phyloP scores from a whole-genome alignment of 2,888 invertebrate genomes.

The Drosophila birchii region DNA sequence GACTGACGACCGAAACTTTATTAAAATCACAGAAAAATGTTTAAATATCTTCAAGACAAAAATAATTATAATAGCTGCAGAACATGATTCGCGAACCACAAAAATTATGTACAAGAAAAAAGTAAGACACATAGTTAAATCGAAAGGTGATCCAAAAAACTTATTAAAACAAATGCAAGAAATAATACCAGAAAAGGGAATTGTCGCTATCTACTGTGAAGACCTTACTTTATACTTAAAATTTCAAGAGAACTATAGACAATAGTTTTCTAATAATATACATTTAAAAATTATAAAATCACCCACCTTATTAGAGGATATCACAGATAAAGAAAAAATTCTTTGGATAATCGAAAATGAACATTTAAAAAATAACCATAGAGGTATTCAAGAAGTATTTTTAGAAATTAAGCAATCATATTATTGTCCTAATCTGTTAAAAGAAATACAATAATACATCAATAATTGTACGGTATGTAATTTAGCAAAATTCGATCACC shows the following conservation, averaged over 20 bases:
- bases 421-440: constrained; percentile 10
- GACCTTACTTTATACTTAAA: no score
- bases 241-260: no score
- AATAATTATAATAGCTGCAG: background rate
- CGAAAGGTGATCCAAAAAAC: constrained; percentile 1
- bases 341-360: background rate
- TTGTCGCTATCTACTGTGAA: no score
- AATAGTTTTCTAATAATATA: no score
- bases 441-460: constrained; percentile 6
- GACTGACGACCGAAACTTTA: no score
- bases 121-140: constrained; percentile 15
- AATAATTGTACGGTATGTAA: constrained; percentile 8
- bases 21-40: no score
- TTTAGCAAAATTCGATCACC: constrained; percentile 6
- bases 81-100: background rate
- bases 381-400: background rate
- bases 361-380: background rate
- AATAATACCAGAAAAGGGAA: no score
- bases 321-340: background rate
- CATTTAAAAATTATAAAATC: no score
- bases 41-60: background rate
- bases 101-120: constrained; percentile 6
- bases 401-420: constrained; percentile 7
- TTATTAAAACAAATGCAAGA: background rate
- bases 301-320: no score